These are phyloP conservation scores for Chymomyza costata DNA, from an alignment of 1,140 invertebrate species.

Conservation along the genomic window DNA sequence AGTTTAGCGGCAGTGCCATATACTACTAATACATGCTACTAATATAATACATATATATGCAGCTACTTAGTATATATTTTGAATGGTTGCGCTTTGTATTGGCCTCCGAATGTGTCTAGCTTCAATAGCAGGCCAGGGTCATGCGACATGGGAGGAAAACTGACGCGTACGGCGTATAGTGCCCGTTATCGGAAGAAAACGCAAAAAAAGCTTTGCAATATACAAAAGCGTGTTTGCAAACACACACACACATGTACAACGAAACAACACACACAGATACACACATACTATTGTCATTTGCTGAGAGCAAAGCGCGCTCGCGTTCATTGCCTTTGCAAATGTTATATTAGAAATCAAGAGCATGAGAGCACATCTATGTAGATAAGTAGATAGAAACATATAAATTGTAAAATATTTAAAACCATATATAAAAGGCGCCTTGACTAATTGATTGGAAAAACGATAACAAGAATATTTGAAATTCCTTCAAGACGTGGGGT, in stretches of 20 bases:
- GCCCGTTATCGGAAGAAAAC: conserved; percentile 74
- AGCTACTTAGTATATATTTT: conserved; percentile 62
- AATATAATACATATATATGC: conserved; percentile 9
- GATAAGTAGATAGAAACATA: no score
- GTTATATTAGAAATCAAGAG: no score
- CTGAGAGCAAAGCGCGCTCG: conserved; percentile 32
- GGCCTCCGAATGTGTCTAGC: conserved; percentile 69
- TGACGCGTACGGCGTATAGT: conserved; percentile 57
- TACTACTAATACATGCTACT: conserved; percentile 10
- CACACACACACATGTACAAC: neutral
- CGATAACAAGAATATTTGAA: conserved; percentile 5
- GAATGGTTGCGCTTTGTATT: conserved; percentile 72
- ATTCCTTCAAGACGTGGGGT: no score
- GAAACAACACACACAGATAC: neutral
- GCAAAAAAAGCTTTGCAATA: conserved; percentile 52
- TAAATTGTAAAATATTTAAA: no score
- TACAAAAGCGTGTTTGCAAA: conserved; percentile 20
- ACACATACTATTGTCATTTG: neutral
- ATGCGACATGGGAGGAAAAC: conserved; percentile 73
- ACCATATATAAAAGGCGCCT: no score
- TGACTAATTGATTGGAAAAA: conserved; percentile 24
- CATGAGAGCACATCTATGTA: neutral
- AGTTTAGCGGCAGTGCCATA: conserved; percentile 10
- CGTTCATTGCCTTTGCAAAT: conserved; percentile 69
- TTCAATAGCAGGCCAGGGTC: conserved; percentile 74